phyloP scores from a whole-genome alignment of 30 jellyfish, hydroid and myxozoan genomes.

The Nemopilema nomurai region DNA sequence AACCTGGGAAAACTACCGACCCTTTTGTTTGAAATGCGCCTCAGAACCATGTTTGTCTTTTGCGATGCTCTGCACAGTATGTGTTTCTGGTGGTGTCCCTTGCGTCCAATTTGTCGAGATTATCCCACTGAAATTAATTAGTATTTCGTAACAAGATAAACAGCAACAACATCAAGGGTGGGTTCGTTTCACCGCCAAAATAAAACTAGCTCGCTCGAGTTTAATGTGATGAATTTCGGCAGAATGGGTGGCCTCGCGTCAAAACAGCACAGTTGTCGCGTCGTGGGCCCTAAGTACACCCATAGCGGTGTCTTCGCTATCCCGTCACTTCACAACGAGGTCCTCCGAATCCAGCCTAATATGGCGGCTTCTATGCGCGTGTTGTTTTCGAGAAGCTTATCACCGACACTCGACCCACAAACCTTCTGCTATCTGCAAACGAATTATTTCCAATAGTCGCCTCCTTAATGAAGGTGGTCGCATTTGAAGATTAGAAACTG shows the following conservation, averaged over 20 bases:
- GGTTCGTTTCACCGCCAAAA: constrained; percentile 30
- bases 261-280: background rate
- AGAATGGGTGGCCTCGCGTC: constrained; percentile 43
- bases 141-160: constrained; percentile 27
- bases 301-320: background rate
- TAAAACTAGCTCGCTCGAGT: constrained; percentile 34
- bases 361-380: background rate
- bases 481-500: background rate
- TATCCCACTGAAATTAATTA: constrained; percentile 13
- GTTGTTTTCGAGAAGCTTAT: background rate
- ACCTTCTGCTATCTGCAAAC: background rate
- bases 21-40: background rate
- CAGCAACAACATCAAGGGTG: background rate
- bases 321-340: background rate
- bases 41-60: background rate
- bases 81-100: constrained; percentile 2
- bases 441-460: background rate
- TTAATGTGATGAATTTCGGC: constrained; percentile 2
- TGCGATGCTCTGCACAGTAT: background rate
- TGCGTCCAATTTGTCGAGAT: constrained; percentile 16
- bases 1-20: background rate
- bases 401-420: background rate
- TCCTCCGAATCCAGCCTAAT: background rate
- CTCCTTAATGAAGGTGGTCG: background rate
- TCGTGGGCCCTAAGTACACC: background rate